Base-by-base conservation (phyloP, 2,888 invertebrate species). In the Gnatocerus cornutus region DNA sequence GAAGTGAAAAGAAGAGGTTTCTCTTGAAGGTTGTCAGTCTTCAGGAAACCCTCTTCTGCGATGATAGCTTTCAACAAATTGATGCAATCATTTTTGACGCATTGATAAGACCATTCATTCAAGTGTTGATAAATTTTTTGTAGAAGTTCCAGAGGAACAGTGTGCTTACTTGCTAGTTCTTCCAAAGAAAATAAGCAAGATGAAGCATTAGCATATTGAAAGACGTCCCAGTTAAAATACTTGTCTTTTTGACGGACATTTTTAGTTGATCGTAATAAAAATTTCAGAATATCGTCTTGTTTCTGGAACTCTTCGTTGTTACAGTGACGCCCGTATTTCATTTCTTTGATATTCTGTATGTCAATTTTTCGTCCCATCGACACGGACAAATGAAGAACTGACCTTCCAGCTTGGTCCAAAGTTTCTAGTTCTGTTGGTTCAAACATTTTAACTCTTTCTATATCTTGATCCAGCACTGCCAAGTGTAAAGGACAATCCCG, bases 361-460 rank as follows among this genome's bases (percentile, higher is more conserved):
- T 21, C 21, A 1, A 21, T 21, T 21, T 43, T 43, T 43, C 12
- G 1, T 13, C 37, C 53, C 4, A 37, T 6, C 2, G 37, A 53
- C 0, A 14, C 10, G 2, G 53, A 33, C 3, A 33, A 1, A 53
- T 53, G 53, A n/a, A 53, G 37, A 8, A 14, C 13, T 6, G 33
- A 13, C 33, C 53, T 53, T 14, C 53, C 53, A 9, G 10, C 53
- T 13, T 16, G 1, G 30, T 53, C 53, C 9, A 4, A 1, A 7
- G 30, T n/a, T n/a, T n/a, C n/a, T n/a, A n/a, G n/a, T n/a, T n/a
- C n/a, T n/a, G 13, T n/a, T n/a, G n/a, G n/a, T 7, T 10, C 30
- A n/a, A 30, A 7, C 7, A 5, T 13, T 14, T 53, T 3, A 37
- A 53, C 53, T 33, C 30, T 16, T 37, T 5, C 2, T 33, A 53